A percentile compares a stretch with the other conserved stretches of the same genome.
Conservation (phyloP, 2,113 vertebrate species). For the Nipponia nippon region DNA sequence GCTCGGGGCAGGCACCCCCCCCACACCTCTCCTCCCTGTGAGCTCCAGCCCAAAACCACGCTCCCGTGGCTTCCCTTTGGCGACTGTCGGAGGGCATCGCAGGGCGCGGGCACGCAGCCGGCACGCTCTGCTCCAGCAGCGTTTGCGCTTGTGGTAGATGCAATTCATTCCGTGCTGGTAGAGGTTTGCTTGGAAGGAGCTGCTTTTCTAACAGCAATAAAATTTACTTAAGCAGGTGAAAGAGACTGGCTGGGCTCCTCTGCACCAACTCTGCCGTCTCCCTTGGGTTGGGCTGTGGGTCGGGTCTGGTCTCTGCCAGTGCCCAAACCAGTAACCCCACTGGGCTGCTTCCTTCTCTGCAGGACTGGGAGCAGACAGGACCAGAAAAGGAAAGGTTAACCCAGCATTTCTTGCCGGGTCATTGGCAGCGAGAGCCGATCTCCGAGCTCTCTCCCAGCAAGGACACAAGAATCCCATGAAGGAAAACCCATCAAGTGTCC, state of each 20-base stretch:
- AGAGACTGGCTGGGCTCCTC: not conserved
- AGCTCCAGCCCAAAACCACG: not conserved
- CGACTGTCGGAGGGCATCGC: not conserved
- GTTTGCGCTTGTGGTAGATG: not conserved
- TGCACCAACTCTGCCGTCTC: not conserved
- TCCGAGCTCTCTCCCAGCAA: not conserved
- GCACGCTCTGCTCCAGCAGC: not conserved
- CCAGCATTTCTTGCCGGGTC: accelerated
- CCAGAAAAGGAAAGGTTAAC: not conserved
- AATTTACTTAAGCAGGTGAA: not conserved
- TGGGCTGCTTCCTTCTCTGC: not conserved
- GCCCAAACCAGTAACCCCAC: not conserved
- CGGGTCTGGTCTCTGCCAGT: accelerated
- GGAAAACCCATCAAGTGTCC: not conserved
- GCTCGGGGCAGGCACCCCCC: not conserved
- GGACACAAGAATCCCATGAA: not conserved
- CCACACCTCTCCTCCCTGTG: not conserved
- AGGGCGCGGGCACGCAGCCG: accelerated
- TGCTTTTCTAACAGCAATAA: not conserved
- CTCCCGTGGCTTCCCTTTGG: accelerated
- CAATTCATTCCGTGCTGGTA: not conserved
- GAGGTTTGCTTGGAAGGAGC: not conserved
- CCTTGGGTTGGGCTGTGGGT: not conserved
- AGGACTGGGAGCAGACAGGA: not conserved
- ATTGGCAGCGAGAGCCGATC: not conserved